Conservation (phyloP, 2,888 invertebrate species). For the Bugulina stolonifera region DNA sequence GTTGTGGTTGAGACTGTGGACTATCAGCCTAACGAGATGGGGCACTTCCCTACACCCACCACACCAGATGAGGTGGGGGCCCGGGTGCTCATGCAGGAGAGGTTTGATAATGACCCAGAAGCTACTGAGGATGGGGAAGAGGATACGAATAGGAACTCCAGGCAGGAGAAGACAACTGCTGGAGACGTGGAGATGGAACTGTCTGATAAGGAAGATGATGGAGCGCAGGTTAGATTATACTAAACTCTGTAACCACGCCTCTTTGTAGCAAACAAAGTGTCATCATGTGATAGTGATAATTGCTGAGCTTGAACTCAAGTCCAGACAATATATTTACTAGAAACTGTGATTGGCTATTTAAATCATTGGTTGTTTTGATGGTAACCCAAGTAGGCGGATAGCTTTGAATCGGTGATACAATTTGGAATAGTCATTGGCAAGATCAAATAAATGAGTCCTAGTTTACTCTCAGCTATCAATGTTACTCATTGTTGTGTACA, state of each 20-base stretch:
- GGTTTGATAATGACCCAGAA: conserved; percentile 63
- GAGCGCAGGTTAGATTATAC: conserved; percentile 34
- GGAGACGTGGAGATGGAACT: conserved; percentile 87
- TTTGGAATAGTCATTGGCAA: no score
- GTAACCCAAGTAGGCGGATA: no score
- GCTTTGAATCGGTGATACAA: no score
- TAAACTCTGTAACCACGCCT: neutral
- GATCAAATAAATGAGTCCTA: no score
- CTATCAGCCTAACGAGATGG: conserved; percentile 87
- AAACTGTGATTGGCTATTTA: no score
- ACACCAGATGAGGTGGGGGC: conserved; percentile 96
- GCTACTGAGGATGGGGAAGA: conserved; percentile 72
- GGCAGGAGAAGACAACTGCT: conserved; percentile 25
- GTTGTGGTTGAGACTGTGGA: conserved; percentile 99
- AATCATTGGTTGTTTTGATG: no score
- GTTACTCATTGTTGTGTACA: no score
- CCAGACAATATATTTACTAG: no score
- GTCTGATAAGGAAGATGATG: conserved; percentile 64
- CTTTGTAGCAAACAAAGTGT: neutral
- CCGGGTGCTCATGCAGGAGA: conserved; percentile 75
- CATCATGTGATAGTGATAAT: no score
- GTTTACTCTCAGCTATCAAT: no score
- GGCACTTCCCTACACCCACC: conserved; percentile 75
- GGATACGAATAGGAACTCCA: conserved; percentile 34
- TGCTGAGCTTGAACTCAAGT: no score